A percentile compares a stretch with the other conserved stretches of the same genome.
These are phyloP conservation scores for Acutogordius australiensis DNA, from an alignment of 2,888 invertebrate genomes.

Conservation along the genomic window DNA sequence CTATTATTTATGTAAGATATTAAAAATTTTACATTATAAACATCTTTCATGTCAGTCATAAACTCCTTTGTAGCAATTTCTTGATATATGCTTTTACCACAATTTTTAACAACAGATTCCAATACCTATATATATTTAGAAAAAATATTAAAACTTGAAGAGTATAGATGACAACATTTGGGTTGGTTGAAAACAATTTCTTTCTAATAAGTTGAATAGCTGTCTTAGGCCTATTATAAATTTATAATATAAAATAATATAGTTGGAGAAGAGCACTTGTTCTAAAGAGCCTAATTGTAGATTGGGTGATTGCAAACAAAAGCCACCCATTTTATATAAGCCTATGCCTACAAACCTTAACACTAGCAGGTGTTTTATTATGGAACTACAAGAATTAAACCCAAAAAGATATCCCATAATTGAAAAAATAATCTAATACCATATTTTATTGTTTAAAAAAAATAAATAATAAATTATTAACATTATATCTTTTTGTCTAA, in stretches of 20 bases:
- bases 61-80: slow-evolving; percentile 58
- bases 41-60: slow-evolving; percentile 67
- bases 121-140: slow-evolving; percentile 32
- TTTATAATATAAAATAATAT: no score
- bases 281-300: slow-evolving; percentile 12
- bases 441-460: no score
- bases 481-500: slow-evolving; percentile 78
- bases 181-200: slow-evolving; percentile 58
- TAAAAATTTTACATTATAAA: slow-evolving; percentile 38
- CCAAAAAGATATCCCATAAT: no score
- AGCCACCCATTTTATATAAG: no score
- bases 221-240: slow-evolving; percentile 32
- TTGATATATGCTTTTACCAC: slow-evolving; percentile 58
- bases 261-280: no score
- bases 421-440: no score
- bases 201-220: slow-evolving; percentile 58
- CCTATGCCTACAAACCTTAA: no score
- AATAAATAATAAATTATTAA: slow-evolving; percentile 40
- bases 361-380: no score
- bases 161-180: slow-evolving; percentile 64
- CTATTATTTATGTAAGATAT: neutral
- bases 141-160: slow-evolving; percentile 34
- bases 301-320: neutral
- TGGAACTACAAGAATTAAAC: no score
- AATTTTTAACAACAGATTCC: slow-evolving; percentile 91